These are phyloP conservation scores for Ochropleura plecta DNA, from an alignment of 2,888 invertebrate genomes.

Conservation along the genomic window DNA sequence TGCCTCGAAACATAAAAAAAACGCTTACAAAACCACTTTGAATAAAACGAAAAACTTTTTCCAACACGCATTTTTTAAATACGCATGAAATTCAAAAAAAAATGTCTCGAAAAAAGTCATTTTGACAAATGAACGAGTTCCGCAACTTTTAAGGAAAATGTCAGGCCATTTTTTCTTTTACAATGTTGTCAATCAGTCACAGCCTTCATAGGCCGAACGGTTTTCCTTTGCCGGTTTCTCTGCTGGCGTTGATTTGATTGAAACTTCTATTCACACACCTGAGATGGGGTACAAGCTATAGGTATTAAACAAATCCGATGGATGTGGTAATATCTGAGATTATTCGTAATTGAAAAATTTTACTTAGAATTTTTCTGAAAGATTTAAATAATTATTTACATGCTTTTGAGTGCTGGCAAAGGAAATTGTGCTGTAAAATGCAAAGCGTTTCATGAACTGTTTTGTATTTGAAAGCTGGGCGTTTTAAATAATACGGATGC, in stretches of 20 bases:
- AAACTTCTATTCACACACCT: constrained; percentile 87
- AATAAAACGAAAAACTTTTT: constrained; percentile 43
- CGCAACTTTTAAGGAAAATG: constrained; percentile 77
- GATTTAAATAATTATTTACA: constrained; percentile 15
- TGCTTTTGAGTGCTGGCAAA: constrained; percentile 1
- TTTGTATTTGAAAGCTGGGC: constrained; percentile 33
- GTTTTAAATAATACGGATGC: constrained; percentile 48
- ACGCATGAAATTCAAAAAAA: constrained; percentile 34
- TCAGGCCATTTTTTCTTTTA: constrained; percentile 77
- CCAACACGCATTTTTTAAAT: constrained; percentile 44
- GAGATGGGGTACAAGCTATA: constrained; percentile 70
- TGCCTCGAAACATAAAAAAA: constrained; percentile 9
- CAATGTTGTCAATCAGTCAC: constrained; percentile 89
- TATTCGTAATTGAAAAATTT: constrained; percentile 59
- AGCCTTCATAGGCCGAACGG: constrained; percentile 70
- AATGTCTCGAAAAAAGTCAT: constrained; percentile 54
- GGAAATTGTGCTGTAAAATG: constrained; percentile 38
- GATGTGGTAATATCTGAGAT: constrained; percentile 55
- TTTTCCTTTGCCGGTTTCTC: constrained; percentile 79
- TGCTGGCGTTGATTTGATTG: constrained; percentile 87
- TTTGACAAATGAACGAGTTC: constrained; percentile 78
- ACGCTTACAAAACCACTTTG: constrained; percentile 5
- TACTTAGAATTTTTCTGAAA: constrained; percentile 12
- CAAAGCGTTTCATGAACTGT: constrained; percentile 27
- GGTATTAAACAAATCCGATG: constrained; percentile 51